phyloP scores from a whole-genome alignment of 2,113 vertebrate species.

The Emberiza fucata region DNA sequence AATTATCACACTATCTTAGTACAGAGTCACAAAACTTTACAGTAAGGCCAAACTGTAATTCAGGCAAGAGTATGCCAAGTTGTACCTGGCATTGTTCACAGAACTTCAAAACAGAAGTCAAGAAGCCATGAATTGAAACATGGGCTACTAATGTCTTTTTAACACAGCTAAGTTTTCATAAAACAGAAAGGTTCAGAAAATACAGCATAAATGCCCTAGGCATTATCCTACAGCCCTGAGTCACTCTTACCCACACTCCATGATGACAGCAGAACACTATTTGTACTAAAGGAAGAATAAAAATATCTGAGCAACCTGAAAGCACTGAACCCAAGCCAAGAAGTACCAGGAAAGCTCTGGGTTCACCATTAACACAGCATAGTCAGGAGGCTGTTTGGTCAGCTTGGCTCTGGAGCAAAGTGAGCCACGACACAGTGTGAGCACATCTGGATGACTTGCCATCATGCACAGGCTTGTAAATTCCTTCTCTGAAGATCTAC shows the following conservation, averaged over 20 bases:
- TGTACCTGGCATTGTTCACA: not conserved
- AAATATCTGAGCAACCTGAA: not conserved
- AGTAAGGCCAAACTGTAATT: not conserved
- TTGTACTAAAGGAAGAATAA: not conserved
- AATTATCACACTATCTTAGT: not conserved
- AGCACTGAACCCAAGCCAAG: not conserved
- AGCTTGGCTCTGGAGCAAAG: not conserved
- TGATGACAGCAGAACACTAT: not conserved
- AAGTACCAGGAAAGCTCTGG: not conserved
- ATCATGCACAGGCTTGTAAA: not conserved
- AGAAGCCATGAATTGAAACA: not conserved
- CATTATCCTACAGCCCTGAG: not conserved
- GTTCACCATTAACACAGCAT: not conserved
- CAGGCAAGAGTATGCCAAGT: not conserved
- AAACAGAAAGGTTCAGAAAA: not conserved
- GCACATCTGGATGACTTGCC: not conserved
- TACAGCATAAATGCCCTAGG: not conserved
- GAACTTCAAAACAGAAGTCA: not conserved
- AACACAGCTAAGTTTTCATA: not conserved
- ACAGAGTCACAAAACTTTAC: not conserved
- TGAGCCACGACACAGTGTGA: not conserved
- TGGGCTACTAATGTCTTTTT: not conserved
- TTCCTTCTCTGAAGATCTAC: not conserved
- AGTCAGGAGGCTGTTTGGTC: not conserved
- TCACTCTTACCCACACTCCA: not conserved